A percentile compares a stretch with the other conserved stretches of the same genome.
These are phyloP conservation scores for Sarcophilus harrisii DNA, from an alignment of 2,797 vertebrate species.

Conservation along the genomic window DNA sequence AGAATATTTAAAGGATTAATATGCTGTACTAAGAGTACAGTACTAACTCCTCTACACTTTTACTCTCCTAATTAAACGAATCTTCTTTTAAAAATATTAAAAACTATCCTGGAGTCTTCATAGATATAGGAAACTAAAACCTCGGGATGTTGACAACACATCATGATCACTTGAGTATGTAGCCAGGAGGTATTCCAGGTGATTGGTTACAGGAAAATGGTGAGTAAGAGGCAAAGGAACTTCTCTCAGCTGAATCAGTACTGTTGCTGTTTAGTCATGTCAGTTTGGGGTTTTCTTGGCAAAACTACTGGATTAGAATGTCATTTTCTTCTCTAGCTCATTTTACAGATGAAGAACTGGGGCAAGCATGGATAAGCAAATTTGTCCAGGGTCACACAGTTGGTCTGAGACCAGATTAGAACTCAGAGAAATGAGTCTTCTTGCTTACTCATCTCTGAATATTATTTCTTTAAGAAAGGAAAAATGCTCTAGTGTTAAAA, in stretches of 20 bases:
- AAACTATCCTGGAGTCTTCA: neutral
- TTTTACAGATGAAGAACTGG: neutral
- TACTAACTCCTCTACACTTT: neutral
- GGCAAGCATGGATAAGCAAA: neutral
- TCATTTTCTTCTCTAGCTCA: neutral
- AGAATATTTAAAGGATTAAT: neutral
- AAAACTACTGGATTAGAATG: neutral
- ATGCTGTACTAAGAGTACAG: neutral
- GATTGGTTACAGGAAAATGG: neutral
- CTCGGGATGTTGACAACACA: neutral
- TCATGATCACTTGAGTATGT: neutral
- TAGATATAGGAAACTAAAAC: neutral
- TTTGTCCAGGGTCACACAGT: neutral
- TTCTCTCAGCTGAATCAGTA: neutral
- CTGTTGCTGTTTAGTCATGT: neutral
- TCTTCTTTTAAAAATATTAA: neutral
- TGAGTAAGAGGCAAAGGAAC: neutral
- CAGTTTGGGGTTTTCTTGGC: neutral
- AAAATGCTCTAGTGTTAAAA: neutral
- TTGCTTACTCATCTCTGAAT: slow-evolving; percentile 7
- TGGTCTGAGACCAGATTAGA: too few relatives aligned
- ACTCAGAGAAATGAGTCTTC: too few relatives aligned
- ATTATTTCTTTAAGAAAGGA: neutral
- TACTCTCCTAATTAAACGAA: neutral
- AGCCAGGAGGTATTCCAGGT: neutral